Base-by-base conservation (phyloP, 2,797 vertebrate species). In the Falco columbarius region DNA sequence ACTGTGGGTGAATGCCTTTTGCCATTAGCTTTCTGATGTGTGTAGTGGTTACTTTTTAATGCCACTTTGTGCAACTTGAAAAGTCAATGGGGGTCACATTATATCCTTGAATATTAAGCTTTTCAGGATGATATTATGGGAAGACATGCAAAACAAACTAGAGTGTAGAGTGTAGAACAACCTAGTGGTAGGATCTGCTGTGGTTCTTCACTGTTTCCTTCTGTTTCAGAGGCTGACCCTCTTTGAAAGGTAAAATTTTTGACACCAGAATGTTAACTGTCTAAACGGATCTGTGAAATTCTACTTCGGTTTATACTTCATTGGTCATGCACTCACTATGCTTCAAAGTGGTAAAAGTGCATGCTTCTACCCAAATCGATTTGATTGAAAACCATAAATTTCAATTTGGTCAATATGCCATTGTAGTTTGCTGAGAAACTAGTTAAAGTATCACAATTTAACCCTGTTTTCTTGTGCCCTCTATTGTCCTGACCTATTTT, bases 291-390 rank as follows among this genome's bases (percentile, higher is more conserved):
- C 42, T 36, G 9, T 58, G 62, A 65, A 70, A 66, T 75, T 68
- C 58, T 74, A 34, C 58, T 63, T 49, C 51, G 24, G 62, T 63
- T 89, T 52, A 42, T 72, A 73, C 36, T 44, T 90, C 30, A 26
- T 29, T 63, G 32, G 15, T 56, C 0, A 0, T 62, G 46, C 18
- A 38, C 7, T 10, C 47, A 24, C 24, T 67, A 14, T 63, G 14
- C 32, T 76, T 87, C 59, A 47, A 54, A 77, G 56, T 21, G 27
- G 15, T 85, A 67, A 86, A 87, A 88, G 46, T 22, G n/a, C 9
- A 2, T 49, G 18, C 52, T 85, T 75, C 44, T 61, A n/a, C 6
- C 27, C 40, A 81, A 75, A 22, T 32, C 3, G 3, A 1, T 44
- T 40, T 75, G 54, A 68, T n/a, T 58, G 29, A 85, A 94, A 79